Evolutionary conservation across 2,797 vertebrate species (phyloP), one percentile per base, ranked within the genome.

Genomic region (Sylvilagus floridanus): DNA sequence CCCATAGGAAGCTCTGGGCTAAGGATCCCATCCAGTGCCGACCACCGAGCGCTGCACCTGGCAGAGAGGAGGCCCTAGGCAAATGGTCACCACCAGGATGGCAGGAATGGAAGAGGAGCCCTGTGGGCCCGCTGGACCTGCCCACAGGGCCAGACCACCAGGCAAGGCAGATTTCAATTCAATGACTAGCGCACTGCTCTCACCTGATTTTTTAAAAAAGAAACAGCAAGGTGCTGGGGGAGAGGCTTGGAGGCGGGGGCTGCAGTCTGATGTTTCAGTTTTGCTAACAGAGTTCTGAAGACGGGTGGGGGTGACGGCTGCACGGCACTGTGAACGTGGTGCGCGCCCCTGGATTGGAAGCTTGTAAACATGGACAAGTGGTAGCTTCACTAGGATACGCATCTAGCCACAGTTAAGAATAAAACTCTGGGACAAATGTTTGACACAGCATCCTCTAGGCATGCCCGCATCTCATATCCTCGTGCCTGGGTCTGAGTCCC

Each of bases 41-140:
- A 35, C 28, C 17, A 17, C 0, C 21, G 73, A 77, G 12, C 7
- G 35, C 37, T 68, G 11, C 28, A 52, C 26, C 68, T 8, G 0
- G 26, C 10, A 11, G 66, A n/a, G 32, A 10, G 28, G 7, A 28
- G n/a, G 76, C 57, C 2, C 35, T 19, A 37, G 2, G 0, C 21
- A 35, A 32, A n/a, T 1, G 16, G 69, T 2, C 7, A 66, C 21
- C 0, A 0, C 60, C 32, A 2, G 1, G 52, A 19, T 4, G 21
- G 28, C 32, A 2, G 0, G 7, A 42, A 42, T 42, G 35, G 7
- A 24, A 65, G 47, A 1, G 1, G 7, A 4, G 4, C 16, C 30
- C 35, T 30, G 52, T 13, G 4, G 13, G 47, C 28, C 57, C 0
- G 3, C 54, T 1, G 3, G 22, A 66, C 26, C 62, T 30, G 10